Conservation (phyloP, 2,888 invertebrate species). For the Lordiphosa fenestrarum region DNA sequence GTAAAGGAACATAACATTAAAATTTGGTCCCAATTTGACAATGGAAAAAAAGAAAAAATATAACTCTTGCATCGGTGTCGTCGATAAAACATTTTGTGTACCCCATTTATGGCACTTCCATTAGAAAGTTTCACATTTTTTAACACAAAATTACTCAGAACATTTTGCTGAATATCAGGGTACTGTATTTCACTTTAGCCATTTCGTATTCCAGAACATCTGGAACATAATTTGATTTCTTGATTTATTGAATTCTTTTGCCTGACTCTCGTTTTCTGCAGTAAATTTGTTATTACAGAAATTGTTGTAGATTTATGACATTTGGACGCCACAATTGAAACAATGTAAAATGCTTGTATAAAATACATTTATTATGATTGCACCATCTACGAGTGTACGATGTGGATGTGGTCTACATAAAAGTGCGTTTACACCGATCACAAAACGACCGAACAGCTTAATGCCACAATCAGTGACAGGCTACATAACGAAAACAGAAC, state of each 20-base stretch:
- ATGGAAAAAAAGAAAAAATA: too few relatives aligned
- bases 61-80: too few relatives aligned
- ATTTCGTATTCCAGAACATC: too few relatives aligned
- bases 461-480: slow-evolving; percentile 29
- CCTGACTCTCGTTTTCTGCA: slow-evolving; percentile 11
- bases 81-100: too few relatives aligned
- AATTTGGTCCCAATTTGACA: too few relatives aligned
- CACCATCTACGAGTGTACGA: slow-evolving; percentile 24
- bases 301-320: slow-evolving; percentile 52
- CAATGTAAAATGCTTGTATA: slow-evolving; percentile 37
- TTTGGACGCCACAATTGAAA: slow-evolving; percentile 50
- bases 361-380: slow-evolving; percentile 58
- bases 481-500: neutral
- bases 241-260: slow-evolving; percentile 7
- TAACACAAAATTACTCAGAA: too few relatives aligned
- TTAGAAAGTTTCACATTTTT: too few relatives aligned
- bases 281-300: slow-evolving; percentile 28
- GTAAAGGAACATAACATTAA: too few relatives aligned
- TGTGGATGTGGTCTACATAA: slow-evolving; percentile 45
- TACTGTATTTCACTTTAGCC: too few relatives aligned
- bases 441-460: slow-evolving; percentile 48
- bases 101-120: too few relatives aligned
- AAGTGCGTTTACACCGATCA: slow-evolving; percentile 52
- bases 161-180: too few relatives aligned
- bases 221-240: slow-evolving; percentile 10